Percentiles rank a stretch among this genome's conserved stretches.
Conservation (phyloP, 2,113 vertebrate genomes). For the Ranitomeya imitator region DNA sequence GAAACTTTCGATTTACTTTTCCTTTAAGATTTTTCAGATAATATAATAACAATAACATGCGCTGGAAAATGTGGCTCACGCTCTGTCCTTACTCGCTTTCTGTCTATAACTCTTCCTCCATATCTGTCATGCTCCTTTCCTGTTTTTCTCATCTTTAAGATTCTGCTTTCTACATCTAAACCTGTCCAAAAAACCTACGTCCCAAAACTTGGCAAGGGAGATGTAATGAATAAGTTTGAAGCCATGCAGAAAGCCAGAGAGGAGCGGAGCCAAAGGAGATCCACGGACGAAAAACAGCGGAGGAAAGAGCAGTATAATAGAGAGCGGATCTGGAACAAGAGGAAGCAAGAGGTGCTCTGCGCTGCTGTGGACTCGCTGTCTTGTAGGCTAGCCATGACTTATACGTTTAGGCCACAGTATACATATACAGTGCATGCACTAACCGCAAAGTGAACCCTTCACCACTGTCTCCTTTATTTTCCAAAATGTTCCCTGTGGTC, state of each 20-base stretch:
- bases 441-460: background rate
- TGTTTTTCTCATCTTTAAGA: conserved; percentile 77
- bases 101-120: background rate
- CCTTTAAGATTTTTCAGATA: background rate
- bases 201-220: conserved; percentile 88
- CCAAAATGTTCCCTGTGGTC: background rate
- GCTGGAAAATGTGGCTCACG: background rate
- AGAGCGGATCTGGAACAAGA: conserved; percentile 92
- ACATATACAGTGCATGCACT: background rate
- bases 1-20: background rate
- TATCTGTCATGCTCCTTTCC: conserved; percentile 62
- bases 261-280: conserved; percentile 90
- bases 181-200: conserved; percentile 90
- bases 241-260: conserved; percentile 96
- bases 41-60: background rate
- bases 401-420: background rate
- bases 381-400: too few species aligned
- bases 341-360: conserved; percentile 91
- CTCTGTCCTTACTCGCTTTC: background rate
- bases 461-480: background rate
- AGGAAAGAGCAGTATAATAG: conserved; percentile 95
- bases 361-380: conserved; percentile 61
- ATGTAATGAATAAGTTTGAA: conserved; percentile 92
- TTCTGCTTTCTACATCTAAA: conserved; percentile 89
- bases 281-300: conserved; percentile 90